These are phyloP conservation scores for Cylas formicarius DNA, from an alignment of 1,140 invertebrate species.

Conservation along the genomic window DNA sequence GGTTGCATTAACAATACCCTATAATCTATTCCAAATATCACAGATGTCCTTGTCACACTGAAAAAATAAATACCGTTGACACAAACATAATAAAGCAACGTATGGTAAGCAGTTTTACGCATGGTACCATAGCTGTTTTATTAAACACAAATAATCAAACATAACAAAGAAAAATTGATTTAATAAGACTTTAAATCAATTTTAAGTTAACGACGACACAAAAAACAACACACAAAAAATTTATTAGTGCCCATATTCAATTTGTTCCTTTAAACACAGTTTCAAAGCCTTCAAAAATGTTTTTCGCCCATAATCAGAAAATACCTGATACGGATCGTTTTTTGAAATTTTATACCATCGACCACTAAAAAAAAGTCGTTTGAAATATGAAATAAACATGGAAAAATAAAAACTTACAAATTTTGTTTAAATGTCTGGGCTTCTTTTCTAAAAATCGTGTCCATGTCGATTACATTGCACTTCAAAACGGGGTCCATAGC, in stretches of 20 bases:
- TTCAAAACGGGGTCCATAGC: conserved; percentile 17
- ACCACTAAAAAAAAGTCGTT: conserved; percentile 24
- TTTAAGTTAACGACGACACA: not conserved
- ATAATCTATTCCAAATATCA: conserved; percentile 2
- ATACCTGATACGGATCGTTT: conserved; percentile 27
- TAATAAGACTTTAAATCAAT: not conserved
- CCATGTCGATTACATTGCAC: conserved; percentile 31
- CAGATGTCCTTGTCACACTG: conserved; percentile 1
- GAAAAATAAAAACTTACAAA: conserved; percentile 19
- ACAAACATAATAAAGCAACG: not conserved
- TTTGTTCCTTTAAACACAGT: conserved; percentile 25
- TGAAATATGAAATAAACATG: no score
- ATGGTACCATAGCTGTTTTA: not conserved
- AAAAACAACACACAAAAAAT: not conserved
- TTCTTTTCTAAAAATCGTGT: conserved; percentile 25
- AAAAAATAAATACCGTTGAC: not conserved
- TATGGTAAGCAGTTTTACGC: not conserved
- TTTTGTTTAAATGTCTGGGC: conserved; percentile 21
- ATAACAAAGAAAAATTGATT: conserved; percentile 3
- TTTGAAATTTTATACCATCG: conserved; percentile 22
- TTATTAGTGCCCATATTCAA: conserved; percentile 24
- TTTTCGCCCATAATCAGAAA: conserved; percentile 31
- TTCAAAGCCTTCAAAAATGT: conserved; percentile 26
- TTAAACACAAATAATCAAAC: conserved; percentile 2
- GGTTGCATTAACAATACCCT: not conserved